A percentile compares a stretch with the other conserved stretches of the same genome.
phyloP scores from a whole-genome alignment of 2,113 vertebrate species.

The Centrocercus urophasianus region DNA sequence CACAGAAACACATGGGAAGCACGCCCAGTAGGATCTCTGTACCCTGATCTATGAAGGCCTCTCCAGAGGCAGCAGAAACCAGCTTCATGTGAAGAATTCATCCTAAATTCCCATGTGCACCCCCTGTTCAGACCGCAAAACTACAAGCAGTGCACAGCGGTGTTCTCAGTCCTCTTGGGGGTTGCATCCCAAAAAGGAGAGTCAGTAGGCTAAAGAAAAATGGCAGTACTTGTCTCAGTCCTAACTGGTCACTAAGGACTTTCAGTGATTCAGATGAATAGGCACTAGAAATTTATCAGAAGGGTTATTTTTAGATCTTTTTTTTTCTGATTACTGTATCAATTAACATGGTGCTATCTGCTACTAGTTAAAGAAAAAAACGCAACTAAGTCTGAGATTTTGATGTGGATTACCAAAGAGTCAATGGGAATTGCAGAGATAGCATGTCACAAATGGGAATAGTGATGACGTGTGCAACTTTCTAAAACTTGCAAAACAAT shows the following conservation, averaged over 20 bases:
- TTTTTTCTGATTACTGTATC: neutral
- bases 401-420: neutral
- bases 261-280: neutral
- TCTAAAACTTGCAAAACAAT: neutral
- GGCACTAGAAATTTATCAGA: neutral
- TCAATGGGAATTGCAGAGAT: neutral
- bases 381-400: neutral
- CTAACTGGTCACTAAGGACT: neutral
- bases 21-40: neutral
- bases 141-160: neutral
- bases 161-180: neutral
- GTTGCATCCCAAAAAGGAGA: neutral
- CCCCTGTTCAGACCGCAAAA: neutral
- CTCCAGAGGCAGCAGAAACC: neutral
- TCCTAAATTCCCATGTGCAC: neutral
- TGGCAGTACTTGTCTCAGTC: neutral
- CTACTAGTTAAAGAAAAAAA: neutral
- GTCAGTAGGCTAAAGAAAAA: neutral
- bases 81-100: neutral
- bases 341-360: neutral
- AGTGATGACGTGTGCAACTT: neutral
- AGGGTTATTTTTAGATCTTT: neutral
- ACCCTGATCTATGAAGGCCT: conserved; percentile 6
- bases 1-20: neutral
- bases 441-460: neutral